Conservation (phyloP, 1,140 invertebrate genomes). For the Leptopilina clavipes region DNA sequence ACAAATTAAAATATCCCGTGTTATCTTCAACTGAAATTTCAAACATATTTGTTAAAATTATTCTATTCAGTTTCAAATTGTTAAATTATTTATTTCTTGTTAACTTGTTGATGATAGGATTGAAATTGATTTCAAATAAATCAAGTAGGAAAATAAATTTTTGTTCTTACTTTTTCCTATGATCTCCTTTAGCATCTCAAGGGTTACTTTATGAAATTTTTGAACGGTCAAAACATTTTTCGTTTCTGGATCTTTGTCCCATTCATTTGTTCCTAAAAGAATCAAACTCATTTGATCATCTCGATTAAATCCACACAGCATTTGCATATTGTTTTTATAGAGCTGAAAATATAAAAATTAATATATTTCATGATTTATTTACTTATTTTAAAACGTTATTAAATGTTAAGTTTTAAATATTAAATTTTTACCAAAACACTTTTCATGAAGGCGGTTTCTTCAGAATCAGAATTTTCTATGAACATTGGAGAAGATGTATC, state of each 20-base stretch:
- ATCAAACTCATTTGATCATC: conserved; percentile 59
- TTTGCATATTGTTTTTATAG: conserved; percentile 11
- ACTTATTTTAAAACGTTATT: neutral
- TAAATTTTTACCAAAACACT: neutral
- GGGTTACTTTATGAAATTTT: conserved; percentile 40
- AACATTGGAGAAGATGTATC: conserved; percentile 55
- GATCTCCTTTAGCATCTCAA: conserved; percentile 41
- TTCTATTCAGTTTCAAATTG: neutral
- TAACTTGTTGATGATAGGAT: no score
- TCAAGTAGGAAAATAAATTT: neutral
- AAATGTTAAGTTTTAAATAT: neutral
- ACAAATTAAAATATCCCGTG: conserved; percentile 21
- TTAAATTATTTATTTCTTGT: neutral
- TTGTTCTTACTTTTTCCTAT: conserved; percentile 46
- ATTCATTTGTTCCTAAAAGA: conserved; percentile 52
- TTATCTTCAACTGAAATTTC: neutral
- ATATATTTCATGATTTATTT: no score
- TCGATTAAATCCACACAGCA: conserved; percentile 44
- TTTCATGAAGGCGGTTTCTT: neutral
- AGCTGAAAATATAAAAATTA: neutral
- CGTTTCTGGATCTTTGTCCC: conserved; percentile 41
- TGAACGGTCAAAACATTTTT: conserved; percentile 48
- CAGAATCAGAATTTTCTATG: conserved; percentile 17
- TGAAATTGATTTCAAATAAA: no score
- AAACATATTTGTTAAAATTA: neutral